These are phyloP conservation scores for Neoitamus cyanurus DNA, from an alignment of 2,888 invertebrate genomes.

Conservation along the genomic window DNA sequence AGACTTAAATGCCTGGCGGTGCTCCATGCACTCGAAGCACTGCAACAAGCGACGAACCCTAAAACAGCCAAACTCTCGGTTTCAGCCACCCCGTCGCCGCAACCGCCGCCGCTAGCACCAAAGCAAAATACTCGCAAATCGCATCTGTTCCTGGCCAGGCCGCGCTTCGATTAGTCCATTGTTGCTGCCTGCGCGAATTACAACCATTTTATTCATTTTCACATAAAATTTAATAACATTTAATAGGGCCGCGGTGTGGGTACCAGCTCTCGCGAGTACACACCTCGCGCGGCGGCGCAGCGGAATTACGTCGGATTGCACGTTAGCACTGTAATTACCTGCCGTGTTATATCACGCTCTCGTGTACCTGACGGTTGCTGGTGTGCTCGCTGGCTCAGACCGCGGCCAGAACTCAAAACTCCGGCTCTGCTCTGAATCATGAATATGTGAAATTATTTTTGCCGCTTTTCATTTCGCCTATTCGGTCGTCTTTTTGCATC, in stretches of 20 bases:
- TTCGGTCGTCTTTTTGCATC: neutral
- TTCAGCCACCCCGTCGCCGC: neutral
- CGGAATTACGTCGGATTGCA: constrained; percentile 31
- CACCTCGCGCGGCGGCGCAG: constrained; percentile 2
- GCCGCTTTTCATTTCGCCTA: neutral
- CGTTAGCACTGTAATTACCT: constrained; percentile 31
- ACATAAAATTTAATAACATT: constrained; percentile 45
- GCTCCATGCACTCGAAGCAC: neutral
- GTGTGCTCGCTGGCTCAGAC: neutral
- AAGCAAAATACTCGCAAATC: neutral
- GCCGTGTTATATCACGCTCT: constrained; percentile 36
- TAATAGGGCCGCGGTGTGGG: constrained; percentile 20
- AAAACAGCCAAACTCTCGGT: constrained; percentile 4
- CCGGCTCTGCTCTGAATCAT: constrained; percentile 25
- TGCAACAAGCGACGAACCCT: constrained; percentile 19
- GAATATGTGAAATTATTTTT: constrained; percentile 31
- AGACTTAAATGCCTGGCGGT: constrained; percentile 20
- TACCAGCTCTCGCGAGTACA: neutral
- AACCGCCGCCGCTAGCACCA: too few species aligned
- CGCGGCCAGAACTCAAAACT: neutral
- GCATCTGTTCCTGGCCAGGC: neutral
- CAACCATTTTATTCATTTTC: constrained; percentile 35
- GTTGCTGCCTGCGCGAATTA: constrained; percentile 3
- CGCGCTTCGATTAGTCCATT: constrained; percentile 23
- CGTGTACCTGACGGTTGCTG: neutral